Percentiles rank a stretch among this genome's conserved stretches.
These are phyloP conservation scores for Halocynthia aurantium DNA, from an alignment of 23 tunicate species.

Conservation along the genomic window DNA sequence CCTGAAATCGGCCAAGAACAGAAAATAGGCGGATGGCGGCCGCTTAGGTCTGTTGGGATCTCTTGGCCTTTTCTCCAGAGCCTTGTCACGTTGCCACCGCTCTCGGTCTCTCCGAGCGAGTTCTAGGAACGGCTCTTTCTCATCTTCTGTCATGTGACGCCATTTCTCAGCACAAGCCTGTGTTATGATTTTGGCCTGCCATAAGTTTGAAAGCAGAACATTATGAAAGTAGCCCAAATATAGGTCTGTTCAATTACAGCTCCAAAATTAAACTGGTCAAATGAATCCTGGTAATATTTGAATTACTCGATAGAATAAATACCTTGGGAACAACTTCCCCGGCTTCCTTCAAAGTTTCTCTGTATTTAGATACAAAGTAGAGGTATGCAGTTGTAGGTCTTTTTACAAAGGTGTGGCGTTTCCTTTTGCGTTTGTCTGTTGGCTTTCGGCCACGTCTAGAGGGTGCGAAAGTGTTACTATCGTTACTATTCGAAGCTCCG, in stretches of 20 bases:
- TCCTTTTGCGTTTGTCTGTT: slow-evolving; percentile 66
- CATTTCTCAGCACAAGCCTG: slow-evolving; percentile 99
- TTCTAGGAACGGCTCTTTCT: slow-evolving; percentile 90
- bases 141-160: slow-evolving; percentile 88
- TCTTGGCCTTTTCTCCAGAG: slow-evolving; percentile 91
- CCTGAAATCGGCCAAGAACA: slow-evolving; percentile 81
- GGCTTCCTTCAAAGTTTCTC: slow-evolving; percentile 93
- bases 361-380: slow-evolving; percentile 97
- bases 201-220: slow-evolving; percentile 4
- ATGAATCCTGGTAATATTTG: neutral
- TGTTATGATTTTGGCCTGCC: slow-evolving; percentile 88
- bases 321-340: slow-evolving; percentile 99
- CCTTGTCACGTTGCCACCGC: slow-evolving; percentile 89
- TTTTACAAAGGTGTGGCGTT: slow-evolving; percentile 85
- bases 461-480: slow-evolving; percentile 28
- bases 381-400: slow-evolving; percentile 97
- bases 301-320: neutral
- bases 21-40: slow-evolving; percentile 89
- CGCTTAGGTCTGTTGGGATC: slow-evolving; percentile 94
- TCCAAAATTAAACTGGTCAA: neutral
- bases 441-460: slow-evolving; percentile 80
- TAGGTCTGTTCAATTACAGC: neutral
- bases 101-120: slow-evolving; percentile 78
- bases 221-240: neutral
- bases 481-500: slow-evolving; percentile 11